Evolutionary conservation across 2,797 vertebrate genomes (phyloP), one percentile per base, ranked within the genome.

Genomic region (Pampus argenteus): DNA sequence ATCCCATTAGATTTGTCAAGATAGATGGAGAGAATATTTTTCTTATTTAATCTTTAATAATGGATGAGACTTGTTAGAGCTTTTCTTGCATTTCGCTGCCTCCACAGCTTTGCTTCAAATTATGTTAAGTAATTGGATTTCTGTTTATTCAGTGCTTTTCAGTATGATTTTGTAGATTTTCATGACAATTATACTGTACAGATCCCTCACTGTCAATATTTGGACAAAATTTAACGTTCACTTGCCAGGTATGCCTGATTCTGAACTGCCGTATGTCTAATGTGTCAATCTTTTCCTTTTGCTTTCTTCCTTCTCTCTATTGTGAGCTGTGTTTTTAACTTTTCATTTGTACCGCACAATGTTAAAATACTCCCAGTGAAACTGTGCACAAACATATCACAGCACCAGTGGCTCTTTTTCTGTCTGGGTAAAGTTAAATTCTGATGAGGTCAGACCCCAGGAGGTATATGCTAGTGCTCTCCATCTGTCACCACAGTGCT

Each of bases 401-500:
- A 63, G 66, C 64, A 72, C 42, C 28, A 42, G 64, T 18, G 65
- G 45, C 65, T 76, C 71, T 74, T 36, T 78, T 71, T 80, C 71
- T 76, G 86, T 87, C 64, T 74, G 63, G 26, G 69, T 79, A 76
- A 79, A 85, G 85, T 83, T 85, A 74, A 74, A 71, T 70, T 82
- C 70, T 86, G 81, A 87, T 85, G 84, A 86, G 79, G 86, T 91
- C 83, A 87, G 81, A 82, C 44, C 86, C 78, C 85, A 84, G 74
- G 74, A 86, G 88, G 59, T 84, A 58, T 49, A 77, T 45, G 86
- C 81, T 47, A 2, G 84, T 57, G 73, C 62, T 81, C 80, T 89
- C 81, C 83, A 86, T 90, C 89, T 87, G 88, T 90, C 83, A 85
- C 63, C 76, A 38, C 63, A 22, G 73, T 57, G 82, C 82, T 60